phyloP scores from a whole-genome alignment of 2,888 invertebrate genomes.

The Elegia similella region DNA sequence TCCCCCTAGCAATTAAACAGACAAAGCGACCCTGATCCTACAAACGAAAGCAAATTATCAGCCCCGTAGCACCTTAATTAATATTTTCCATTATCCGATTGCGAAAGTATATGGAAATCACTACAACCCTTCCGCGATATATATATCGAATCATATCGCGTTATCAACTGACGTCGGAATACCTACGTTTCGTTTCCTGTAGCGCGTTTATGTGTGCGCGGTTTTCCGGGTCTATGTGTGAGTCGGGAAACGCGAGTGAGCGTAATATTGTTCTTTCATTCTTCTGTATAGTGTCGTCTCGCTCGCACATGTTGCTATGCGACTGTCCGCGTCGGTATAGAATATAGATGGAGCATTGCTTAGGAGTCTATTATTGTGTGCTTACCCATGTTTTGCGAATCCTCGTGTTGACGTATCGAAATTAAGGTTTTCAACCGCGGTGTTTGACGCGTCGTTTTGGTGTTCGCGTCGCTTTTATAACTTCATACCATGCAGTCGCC shows the following conservation, averaged over 20 bases:
- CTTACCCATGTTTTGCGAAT: constrained; percentile 48
- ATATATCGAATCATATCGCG: constrained; percentile 43
- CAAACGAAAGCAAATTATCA: constrained; percentile 40
- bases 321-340: constrained; percentile 33
- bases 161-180: constrained; percentile 48
- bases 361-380: constrained; percentile 64
- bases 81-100: constrained; percentile 49
- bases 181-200: constrained; percentile 46
- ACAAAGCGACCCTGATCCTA: constrained; percentile 37
- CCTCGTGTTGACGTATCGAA: constrained; percentile 17
- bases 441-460: constrained; percentile 5
- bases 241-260: constrained; percentile 21
- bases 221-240: constrained; percentile 35
- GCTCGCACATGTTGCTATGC: constrained; percentile 38
- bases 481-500: not conserved
- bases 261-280: constrained; percentile 18
- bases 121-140: constrained; percentile 46
- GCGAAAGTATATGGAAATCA: constrained; percentile 48
- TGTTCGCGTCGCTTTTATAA: constrained; percentile 8
- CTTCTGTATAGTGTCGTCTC: constrained; percentile 23
- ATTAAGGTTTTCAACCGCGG: constrained; percentile 6
- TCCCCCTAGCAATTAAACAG: constrained; percentile 32
- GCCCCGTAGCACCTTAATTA: constrained; percentile 39
- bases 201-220: constrained; percentile 37
- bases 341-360: constrained; percentile 47